Evolutionary conservation across 2,888 invertebrate genomes (phyloP), one percentile per base, ranked within the genome.

Genomic region (Cepaea hortensis): DNA sequence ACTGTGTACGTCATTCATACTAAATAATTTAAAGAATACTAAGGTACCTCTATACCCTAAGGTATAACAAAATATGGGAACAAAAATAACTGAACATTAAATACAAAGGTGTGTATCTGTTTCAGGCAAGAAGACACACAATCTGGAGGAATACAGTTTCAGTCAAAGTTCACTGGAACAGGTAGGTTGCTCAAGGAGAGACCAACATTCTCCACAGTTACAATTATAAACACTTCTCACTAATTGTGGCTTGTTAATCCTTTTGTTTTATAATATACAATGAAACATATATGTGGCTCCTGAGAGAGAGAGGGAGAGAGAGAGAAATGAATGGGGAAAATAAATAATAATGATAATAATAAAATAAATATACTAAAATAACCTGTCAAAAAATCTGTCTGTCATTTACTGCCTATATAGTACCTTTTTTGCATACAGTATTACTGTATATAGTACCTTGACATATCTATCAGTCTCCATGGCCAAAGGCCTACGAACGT

Each of bases 111-210:
- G 6, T 55, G 55, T 6, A 9, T 55, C 11, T 55, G 46, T 70
- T 81, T 70, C 81, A 81, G 81, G 81, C 50, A 70, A 70, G n/a
- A 15, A 70, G 89, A 96, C 96, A 91, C 95, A 97, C 75, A 96
- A 96, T 93, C 96, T 97, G 91, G 97, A 97, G 93, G 97, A 98
- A 93, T 98, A 98, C 95, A 97, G 97, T 93, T 97, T 98, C 95
- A 97, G 97, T 94, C 98, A 98, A 95, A 97, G 97, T 72, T 97
- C 97, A 0, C 94, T 98, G 91, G 98, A 98, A 94, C 97, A 98
- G 91, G 93, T 93, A 85, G 94, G 97, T 81, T 20, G 1, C 70
- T 55, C 6, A 55, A 9, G 11, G n/a, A 11, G 3, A 35, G 35
- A 35, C 35, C 35, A 35, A 35, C 35, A 13, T 46, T 55, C n/a